Conservation (phyloP, 2,797 vertebrate genomes). For the Podarcis siculus region DNA sequence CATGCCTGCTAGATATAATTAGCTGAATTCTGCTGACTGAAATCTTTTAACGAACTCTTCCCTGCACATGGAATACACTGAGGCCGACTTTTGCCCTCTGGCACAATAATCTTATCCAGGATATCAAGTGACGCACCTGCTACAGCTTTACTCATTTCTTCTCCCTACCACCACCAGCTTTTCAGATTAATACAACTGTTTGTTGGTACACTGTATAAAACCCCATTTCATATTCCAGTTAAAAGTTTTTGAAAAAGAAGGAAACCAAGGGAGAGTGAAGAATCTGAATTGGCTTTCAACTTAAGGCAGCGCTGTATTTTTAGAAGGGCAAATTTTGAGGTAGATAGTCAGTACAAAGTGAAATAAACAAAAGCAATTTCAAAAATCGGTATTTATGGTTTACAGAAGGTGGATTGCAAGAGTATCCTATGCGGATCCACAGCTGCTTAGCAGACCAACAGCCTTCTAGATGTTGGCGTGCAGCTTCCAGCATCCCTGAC, state of each 20-base stretch:
- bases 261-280: neutral
- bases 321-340: fast-evolving
- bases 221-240: neutral
- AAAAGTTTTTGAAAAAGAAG: neutral
- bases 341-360: neutral
- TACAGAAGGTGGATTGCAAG: neutral
- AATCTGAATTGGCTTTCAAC: neutral
- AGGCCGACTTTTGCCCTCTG: neutral
- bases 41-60: neutral
- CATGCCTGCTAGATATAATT: neutral
- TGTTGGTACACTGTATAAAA: neutral
- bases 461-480: too few species aligned
- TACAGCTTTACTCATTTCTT: neutral
- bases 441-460: neutral
- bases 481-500: too few species aligned
- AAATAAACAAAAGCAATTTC: neutral
- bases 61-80: neutral
- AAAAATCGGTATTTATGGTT: neutral
- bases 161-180: neutral
- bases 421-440: neutral
- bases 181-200: neutral
- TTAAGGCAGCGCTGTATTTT: neutral
- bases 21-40: neutral
- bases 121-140: fast-evolving
- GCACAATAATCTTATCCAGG: neutral